A percentile compares a stretch with the other conserved stretches of the same genome.
These are phyloP conservation scores for Prunella strophiata DNA, from an alignment of 2,797 vertebrate species.

Conservation along the genomic window DNA sequence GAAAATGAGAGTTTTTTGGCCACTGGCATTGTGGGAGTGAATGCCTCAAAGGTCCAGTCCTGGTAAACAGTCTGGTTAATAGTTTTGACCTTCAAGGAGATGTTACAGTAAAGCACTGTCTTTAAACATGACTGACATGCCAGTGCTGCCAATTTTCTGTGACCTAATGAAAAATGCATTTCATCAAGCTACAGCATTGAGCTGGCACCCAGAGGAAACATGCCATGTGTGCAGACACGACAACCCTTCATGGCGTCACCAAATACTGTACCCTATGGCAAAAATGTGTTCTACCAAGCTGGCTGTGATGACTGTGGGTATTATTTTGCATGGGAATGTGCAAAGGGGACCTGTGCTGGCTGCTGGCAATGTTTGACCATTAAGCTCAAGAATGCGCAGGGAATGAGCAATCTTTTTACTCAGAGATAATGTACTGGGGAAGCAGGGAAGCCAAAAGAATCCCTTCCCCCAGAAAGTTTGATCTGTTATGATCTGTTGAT, in stretches of 20 bases:
- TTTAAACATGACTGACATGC: background rate
- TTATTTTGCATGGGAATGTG: background rate
- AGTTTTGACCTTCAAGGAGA: background rate
- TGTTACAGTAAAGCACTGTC: background rate
- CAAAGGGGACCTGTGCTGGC: background rate
- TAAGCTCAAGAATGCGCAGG: background rate
- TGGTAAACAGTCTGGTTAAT: background rate
- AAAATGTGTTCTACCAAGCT: background rate
- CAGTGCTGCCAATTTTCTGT: background rate
- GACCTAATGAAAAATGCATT: conserved; percentile 18
- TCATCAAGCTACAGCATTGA: background rate
- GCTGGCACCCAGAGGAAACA: background rate
- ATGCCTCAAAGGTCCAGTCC: background rate
- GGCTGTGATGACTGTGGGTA: background rate
- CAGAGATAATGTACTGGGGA: background rate
- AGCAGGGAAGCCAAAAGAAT: background rate
- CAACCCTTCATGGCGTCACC: background rate
- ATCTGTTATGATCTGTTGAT: background rate
- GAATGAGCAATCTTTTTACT: background rate
- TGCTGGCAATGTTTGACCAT: background rate
- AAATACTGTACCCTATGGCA: background rate
- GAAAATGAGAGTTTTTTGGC: background rate
- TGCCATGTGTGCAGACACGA: background rate
- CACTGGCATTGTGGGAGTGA: background rate
- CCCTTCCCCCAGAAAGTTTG: background rate